Evolutionary conservation across 2,888 invertebrate genomes (phyloP).

Genomic region (Cataglyphis rosenhaueri): DNA sequence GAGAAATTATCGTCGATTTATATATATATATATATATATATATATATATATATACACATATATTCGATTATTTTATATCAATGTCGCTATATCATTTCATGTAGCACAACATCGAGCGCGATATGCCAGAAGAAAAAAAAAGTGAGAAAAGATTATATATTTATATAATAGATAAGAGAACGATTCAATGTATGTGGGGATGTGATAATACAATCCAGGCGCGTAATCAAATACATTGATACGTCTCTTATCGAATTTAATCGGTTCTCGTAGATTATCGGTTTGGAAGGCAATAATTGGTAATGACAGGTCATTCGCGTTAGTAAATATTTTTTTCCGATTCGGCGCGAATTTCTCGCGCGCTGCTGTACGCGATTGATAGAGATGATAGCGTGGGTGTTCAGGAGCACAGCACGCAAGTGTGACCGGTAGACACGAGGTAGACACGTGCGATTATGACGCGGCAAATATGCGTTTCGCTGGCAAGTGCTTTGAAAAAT

Average conservation of each 20-base stretch:
- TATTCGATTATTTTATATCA: not conserved
- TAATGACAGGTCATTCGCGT: not conserved
- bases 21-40: no score
- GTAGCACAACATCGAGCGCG: not conserved
- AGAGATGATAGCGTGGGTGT: not conserved
- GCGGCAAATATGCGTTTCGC: not conserved
- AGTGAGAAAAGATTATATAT: not conserved
- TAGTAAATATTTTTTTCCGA: slow-evolving; percentile 26
- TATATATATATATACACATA: no score
- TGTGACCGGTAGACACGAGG: slow-evolving; percentile 18
- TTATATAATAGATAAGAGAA: not conserved
- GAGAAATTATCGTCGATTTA: not conserved
- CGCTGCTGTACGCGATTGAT: not conserved
- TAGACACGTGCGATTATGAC: slow-evolving; percentile 28
- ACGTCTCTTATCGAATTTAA: not conserved
- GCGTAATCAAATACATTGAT: not conserved
- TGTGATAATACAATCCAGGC: not conserved
- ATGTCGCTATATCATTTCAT: not conserved
- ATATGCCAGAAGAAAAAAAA: not conserved
- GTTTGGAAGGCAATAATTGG: not conserved
- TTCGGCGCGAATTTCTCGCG: not conserved
- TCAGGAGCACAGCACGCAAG: not conserved
- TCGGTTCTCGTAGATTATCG: not conserved
- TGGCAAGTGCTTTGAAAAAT: not conserved
- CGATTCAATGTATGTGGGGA: not conserved